Conservation (phyloP, 53 echinoderm and acorn worm genomes). For the Echinarachnius parma region DNA sequence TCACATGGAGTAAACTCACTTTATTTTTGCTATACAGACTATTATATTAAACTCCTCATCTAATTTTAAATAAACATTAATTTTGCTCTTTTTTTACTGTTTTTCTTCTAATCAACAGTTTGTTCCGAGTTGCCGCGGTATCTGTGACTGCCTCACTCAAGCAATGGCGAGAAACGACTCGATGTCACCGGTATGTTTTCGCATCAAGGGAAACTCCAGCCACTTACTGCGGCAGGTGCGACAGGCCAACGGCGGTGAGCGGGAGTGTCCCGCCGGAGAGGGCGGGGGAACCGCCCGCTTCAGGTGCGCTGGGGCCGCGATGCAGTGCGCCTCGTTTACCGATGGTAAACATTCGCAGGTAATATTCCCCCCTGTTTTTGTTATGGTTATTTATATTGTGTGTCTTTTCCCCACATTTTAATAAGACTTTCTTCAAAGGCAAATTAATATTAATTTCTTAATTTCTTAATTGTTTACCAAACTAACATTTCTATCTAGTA, state of each 20-base stretch:
- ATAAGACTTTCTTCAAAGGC: no score
- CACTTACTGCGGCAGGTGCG: slow-evolving; percentile 28
- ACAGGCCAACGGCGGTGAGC: background rate
- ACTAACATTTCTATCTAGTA: no score
- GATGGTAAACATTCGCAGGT: no score
- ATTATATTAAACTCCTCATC: background rate
- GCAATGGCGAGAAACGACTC: slow-evolving; percentile 17
- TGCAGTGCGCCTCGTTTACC: no score
- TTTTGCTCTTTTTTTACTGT: no score
- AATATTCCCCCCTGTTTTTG: no score
- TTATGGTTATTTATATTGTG: no score
- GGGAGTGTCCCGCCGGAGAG: background rate
- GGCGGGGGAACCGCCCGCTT: background rate
- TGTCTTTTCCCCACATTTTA: no score
- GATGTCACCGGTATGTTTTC: slow-evolving; percentile 10
- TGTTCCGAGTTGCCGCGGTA: slow-evolving; percentile 15
- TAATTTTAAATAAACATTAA: background rate
- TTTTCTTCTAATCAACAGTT: no score
- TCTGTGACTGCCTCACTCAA: slow-evolving; percentile 24
- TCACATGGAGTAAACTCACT: background rate
- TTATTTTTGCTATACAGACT: background rate
- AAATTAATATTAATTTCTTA: no score
- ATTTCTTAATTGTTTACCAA: no score
- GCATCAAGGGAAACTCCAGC: slow-evolving; percentile 34
- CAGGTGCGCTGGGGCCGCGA: background rate